These are phyloP conservation scores for Cryptoprocta ferox DNA, from an alignment of 2,797 vertebrate species.

Conservation along the genomic window DNA sequence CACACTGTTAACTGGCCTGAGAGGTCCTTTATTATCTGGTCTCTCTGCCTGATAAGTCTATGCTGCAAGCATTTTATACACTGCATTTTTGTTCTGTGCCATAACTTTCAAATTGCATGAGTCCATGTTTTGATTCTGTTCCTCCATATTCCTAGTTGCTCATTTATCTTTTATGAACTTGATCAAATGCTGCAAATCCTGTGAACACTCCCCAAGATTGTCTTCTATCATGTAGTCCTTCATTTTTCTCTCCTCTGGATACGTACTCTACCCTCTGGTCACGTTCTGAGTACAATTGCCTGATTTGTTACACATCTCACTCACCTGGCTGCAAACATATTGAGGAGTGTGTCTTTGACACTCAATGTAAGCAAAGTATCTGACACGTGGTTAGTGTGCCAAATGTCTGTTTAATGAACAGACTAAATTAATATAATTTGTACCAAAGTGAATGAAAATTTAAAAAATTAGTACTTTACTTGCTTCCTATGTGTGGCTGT, in stretches of 20 bases:
- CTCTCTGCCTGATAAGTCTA: neutral
- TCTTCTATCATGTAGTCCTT: neutral
- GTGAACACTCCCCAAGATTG: neutral
- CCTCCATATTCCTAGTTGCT: neutral
- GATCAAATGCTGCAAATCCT: neutral
- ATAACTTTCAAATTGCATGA: neutral
- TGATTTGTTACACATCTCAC: neutral
- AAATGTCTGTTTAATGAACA: neutral
- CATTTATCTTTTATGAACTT: neutral
- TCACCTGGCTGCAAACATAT: neutral
- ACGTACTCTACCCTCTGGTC: neutral
- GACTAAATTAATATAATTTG: neutral
- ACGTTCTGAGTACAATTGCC: neutral
- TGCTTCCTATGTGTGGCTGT: accelerated
- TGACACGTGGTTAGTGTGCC: neutral
- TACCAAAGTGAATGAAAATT: neutral
- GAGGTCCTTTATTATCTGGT: neutral
- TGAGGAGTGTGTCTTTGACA: neutral
- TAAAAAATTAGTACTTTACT: neutral
- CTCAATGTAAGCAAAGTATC: neutral
- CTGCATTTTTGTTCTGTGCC: neutral
- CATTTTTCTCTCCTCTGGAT: neutral
- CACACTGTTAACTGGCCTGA: neutral
- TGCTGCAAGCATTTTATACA: accelerated
- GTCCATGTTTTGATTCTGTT: neutral